A percentile compares a stretch with the other conserved stretches of the same genome.
These are phyloP conservation scores for Macquaria ambigua DNA, from an alignment of 2,113 vertebrate species.

Conservation along the genomic window DNA sequence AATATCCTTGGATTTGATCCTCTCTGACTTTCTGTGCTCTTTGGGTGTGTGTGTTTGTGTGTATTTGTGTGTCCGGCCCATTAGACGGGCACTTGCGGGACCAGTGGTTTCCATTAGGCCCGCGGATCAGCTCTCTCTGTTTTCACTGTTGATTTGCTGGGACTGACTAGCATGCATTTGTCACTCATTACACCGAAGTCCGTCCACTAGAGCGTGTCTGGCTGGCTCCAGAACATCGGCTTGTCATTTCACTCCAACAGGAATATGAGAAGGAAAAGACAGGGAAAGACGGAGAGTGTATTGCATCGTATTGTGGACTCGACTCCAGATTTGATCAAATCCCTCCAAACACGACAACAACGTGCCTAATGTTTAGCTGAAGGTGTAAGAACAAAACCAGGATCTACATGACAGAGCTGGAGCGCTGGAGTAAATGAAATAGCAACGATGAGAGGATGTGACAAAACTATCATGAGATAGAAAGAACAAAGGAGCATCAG, in stretches of 20 bases:
- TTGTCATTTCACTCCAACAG: constrained; percentile 41
- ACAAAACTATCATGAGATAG: constrained; percentile 58
- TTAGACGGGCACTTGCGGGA: constrained; percentile 41
- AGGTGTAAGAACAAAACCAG: constrained; percentile 46
- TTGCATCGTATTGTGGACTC: constrained; percentile 18
- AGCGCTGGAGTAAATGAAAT: constrained; percentile 57
- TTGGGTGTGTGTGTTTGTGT: constrained; percentile 7
- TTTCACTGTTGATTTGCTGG: constrained; percentile 59
- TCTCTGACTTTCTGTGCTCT: constrained; percentile 6
- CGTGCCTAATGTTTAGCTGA: constrained; percentile 39
- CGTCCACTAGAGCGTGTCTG: constrained; percentile 42
- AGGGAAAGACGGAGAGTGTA: constrained; percentile 9
- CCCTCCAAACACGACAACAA: constrained; percentile 21
- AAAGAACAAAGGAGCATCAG: constrained; percentile 52
- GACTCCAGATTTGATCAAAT: constrained; percentile 45
- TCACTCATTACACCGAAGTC: constrained; percentile 59
- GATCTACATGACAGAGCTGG: constrained; percentile 25
- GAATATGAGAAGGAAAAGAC: constrained; percentile 28
- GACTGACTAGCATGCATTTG: constrained; percentile 52
- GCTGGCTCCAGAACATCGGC: constrained; percentile 41
- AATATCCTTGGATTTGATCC: constrained; percentile 22
- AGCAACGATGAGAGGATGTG: constrained; percentile 62
- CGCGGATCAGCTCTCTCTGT: constrained; percentile 49
- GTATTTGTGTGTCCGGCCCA: constrained; percentile 37
- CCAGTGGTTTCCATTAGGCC: constrained; percentile 57